A percentile compares a stretch with the other conserved stretches of the same genome.
Conservation (phyloP, 2,888 invertebrate genomes). For the Netelia inedita region DNA sequence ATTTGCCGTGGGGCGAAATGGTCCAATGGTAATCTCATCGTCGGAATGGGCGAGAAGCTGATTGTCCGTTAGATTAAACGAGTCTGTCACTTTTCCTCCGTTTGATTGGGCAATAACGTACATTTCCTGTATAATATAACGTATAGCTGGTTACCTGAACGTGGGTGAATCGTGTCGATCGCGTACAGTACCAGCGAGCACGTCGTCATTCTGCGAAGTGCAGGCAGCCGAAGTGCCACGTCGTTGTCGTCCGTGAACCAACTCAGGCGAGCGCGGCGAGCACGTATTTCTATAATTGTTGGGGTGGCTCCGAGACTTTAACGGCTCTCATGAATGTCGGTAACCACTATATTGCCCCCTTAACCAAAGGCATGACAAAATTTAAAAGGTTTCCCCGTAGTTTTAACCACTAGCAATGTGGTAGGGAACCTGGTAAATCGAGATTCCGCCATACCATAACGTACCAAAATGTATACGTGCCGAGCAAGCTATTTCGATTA, state of each 20-base stretch:
- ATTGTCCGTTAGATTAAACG: background rate
- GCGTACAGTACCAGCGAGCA: slow-evolving; percentile 23
- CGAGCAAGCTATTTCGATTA: slow-evolving; percentile 23
- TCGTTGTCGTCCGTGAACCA: slow-evolving; percentile 23
- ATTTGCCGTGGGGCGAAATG: too few species aligned
- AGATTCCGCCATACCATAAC: background rate
- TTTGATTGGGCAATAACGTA: background rate
- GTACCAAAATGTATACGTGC: slow-evolving; percentile 26
- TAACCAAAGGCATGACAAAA: slow-evolving; percentile 14
- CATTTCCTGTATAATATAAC: slow-evolving; percentile 14
- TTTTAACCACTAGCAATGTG: background rate
- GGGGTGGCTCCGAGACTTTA: slow-evolving; percentile 76
- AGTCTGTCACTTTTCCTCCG: background rate
- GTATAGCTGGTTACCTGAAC: slow-evolving; percentile 29
- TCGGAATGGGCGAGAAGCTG: background rate
- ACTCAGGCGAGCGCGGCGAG: slow-evolving; percentile 64
- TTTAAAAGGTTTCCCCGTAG: slow-evolving; percentile 42
- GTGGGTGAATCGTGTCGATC: slow-evolving; percentile 26
- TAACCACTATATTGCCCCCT: slow-evolving; percentile 19
- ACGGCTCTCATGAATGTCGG: slow-evolving; percentile 76
- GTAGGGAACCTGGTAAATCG: background rate
- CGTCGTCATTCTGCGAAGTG: slow-evolving; percentile 38
- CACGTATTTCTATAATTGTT: slow-evolving; percentile 82
- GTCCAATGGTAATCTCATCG: too few species aligned
- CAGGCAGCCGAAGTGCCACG: slow-evolving; percentile 30